phyloP scores from a whole-genome alignment of 1,140 invertebrate species.

The Pararge aegeria region DNA sequence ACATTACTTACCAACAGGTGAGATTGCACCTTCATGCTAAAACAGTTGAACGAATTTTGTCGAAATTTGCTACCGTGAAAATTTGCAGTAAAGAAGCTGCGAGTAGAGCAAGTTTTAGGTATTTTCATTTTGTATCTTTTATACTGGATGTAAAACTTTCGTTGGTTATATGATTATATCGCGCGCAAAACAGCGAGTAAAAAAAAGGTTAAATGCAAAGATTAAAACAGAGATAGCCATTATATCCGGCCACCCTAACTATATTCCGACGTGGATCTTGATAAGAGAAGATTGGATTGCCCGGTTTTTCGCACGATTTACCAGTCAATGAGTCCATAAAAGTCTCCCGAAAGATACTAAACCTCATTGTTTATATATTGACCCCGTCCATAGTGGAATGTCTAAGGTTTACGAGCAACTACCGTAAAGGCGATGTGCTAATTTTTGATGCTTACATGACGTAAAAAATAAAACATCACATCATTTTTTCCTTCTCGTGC shows the following conservation, averaged over 20 bases:
- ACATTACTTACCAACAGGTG: no score
- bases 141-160: no score
- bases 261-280: background rate
- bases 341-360: slow-evolving; percentile 5
- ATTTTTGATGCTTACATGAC: background rate
- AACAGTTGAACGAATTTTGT: no score
- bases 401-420: background rate
- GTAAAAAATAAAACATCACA: no score
- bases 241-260: background rate
- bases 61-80: no score
- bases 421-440: background rate
- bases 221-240: slow-evolving; percentile 2
- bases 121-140: no score
- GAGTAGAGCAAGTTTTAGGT: no score
- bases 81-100: no score
- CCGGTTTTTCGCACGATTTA: slow-evolving; percentile 10
- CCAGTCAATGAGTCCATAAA: slow-evolving; percentile 13
- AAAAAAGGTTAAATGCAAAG: background rate
- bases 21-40: no score
- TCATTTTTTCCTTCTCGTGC: no score
- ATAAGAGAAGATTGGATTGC: slow-evolving; percentile 12
- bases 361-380: slow-evolving; percentile 8
- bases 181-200: background rate
- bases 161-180: background rate
- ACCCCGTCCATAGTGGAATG: background rate